Percentiles rank a stretch among this genome's conserved stretches.
These are phyloP conservation scores for Prinia subflava DNA, from an alignment of 2,113 vertebrate genomes.

Conservation along the genomic window DNA sequence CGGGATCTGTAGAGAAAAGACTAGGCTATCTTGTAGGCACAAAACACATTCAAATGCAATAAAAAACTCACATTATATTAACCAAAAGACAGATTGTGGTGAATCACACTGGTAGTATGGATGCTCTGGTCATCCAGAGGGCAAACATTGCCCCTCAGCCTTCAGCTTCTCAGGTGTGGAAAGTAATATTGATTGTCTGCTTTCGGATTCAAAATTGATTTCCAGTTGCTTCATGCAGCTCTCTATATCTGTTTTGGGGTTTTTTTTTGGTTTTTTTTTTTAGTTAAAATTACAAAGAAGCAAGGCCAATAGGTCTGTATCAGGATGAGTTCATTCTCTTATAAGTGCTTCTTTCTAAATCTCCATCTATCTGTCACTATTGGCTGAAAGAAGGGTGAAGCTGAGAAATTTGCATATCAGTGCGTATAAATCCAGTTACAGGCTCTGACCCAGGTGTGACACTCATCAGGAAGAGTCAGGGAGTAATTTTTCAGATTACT, in stretches of 20 bases:
- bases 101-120: background rate
- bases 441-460: too few species aligned
- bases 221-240: background rate
- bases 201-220: background rate
- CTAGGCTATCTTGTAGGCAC: background rate
- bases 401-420: background rate
- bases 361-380: background rate
- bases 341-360: background rate
- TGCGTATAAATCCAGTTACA: fast-evolving
- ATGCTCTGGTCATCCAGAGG: background rate
- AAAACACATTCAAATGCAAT: background rate
- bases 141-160: background rate
- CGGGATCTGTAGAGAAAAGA: background rate
- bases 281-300: background rate
- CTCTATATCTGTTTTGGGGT: background rate
- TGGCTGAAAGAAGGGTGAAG: background rate
- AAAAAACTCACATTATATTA: background rate
- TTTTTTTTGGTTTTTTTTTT: too few species aligned
- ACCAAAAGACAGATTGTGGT: background rate
- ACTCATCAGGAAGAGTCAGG: background rate
- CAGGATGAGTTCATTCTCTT: background rate
- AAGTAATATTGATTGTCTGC: background rate
- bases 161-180: background rate
- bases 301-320: background rate
- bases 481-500: background rate